Base-by-base conservation (phyloP, 2,113 vertebrate species). In the Forbesichthys papilliferus region DNA sequence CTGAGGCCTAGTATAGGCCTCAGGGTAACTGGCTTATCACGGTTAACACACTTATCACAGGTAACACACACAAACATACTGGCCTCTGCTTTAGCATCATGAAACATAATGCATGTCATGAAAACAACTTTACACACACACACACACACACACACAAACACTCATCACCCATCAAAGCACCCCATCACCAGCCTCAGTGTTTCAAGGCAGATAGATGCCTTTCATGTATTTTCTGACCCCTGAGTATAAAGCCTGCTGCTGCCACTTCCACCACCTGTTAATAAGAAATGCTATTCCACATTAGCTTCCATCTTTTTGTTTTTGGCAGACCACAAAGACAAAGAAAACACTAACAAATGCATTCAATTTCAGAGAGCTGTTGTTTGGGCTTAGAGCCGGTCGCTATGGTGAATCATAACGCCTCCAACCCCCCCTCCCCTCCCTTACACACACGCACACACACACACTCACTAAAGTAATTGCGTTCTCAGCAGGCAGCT, bases 401-500 rank as follows among this genome's bases (percentile, higher is more conserved):
- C 59, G 11, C 56, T 64, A 64, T 73, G 61, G 66, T 60, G 79
- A 71, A 70, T 78, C 81, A 83, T 80, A 69, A 77, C 81, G 58
- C 61, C 34, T 18, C 57, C 54, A 27, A 73, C 55, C 66, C 13
- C 14, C 14, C 16, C 16, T 16, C 47, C 54, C 1, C 54, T 3
- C n/a, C 5, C 16, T 16, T 16, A 16, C 16, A 7, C 49, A 20
- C 20, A 20, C 20, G 2, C 27, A 27, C 52, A 53, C 52, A 3
- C 54, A 16, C 48, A 1, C 61, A 12, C 27, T 0, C 9, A 74
- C 75, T 48, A 34, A 64, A 73, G 80, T 78, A 81, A 87, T 80
- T 81, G 77, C 49, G 63, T 73, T 82, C 81, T 77, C 77, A 81
- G 82, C 49, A 18, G 85, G 76, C 34, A 68, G 57, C 70, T 73